Evolutionary conservation across 1,140 invertebrate species (phyloP), one percentile per base, ranked within the genome.

Genomic region (Drosophila santomea): DNA sequence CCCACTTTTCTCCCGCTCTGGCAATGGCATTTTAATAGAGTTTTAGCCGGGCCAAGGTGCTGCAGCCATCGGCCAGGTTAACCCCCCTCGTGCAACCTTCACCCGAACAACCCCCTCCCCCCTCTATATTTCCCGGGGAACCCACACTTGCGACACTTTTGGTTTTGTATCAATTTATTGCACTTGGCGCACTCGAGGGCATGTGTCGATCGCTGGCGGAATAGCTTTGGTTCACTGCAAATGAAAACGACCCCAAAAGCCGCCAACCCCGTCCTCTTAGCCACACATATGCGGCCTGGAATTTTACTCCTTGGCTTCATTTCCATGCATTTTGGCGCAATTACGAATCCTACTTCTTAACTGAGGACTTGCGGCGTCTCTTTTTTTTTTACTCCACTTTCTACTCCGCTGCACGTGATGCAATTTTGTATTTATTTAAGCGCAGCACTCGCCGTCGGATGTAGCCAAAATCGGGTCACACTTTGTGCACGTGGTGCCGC

Each of bases 401-500:
- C 56, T 44, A 36, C 47, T 15, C 20, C 43, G 32, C 39, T 73
- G 55, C 76, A 84, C 80, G 73, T 84, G 80, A 73, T 68, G 62
- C 52, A 52, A 78, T 78, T 82, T 66, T 66, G 45, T 57, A 63
- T 81, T 68, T 44, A 54, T 77, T 72, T 52, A 39, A 55, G 57
- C 68, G 32, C 50, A 47, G 28, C 11, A 25, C 32, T 61, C 28
- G 44, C 25, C 39, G 23, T 72, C 45, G 32, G 41, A 55, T 51
- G 59, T 72, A 41, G 38, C 58, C 72, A 58, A 83, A 83, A 78
- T 71, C 64, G 75, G 80, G 80, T 83, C 80, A 75, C 64, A 78
- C 71, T 83, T 83, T 74, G 23, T 82, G 67, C 73, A 81, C 78
- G 78, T 76, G 78, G 50, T 67, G 74, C 28, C 23, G 14, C 25